Conservation (phyloP, 2,888 invertebrate species). For the Andricus quercusramuli region DNA sequence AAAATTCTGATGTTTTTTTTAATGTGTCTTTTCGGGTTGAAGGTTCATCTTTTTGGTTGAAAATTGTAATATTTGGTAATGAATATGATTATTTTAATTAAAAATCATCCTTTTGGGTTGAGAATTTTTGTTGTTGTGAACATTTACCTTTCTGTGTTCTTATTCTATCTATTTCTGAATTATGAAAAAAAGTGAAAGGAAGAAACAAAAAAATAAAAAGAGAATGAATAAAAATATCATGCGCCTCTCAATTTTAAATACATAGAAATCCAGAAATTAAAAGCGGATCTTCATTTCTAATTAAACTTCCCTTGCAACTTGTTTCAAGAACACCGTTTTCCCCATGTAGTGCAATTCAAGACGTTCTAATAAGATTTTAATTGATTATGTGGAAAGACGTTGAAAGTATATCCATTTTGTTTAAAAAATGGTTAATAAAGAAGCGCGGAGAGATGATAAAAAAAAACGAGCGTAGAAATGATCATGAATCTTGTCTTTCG, state of each 20-base stretch:
- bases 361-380: constrained; percentile 28
- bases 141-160: too few relatives aligned
- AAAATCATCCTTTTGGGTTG: too few relatives aligned
- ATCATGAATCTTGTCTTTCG: constrained; percentile 32
- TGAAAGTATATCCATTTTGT: background rate
- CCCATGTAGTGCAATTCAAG: background rate
- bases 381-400: constrained; percentile 13
- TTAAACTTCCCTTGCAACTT: background rate
- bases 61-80: too few relatives aligned
- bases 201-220: too few relatives aligned
- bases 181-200: too few relatives aligned
- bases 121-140: too few relatives aligned
- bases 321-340: constrained; percentile 5
- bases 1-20: too few relatives aligned
- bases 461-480: background rate
- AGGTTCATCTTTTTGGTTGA: too few relatives aligned
- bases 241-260: background rate
- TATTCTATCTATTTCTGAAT: too few relatives aligned
- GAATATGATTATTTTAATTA: too few relatives aligned
- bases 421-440: constrained; percentile 20
- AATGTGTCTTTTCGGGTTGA: too few relatives aligned
- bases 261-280: background rate
- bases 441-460: constrained; percentile 3
- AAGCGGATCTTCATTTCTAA: background rate
- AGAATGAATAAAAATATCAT: too few relatives aligned